These are phyloP conservation scores for Amiota communis DNA, from an alignment of 2,888 invertebrate genomes.

Conservation along the genomic window DNA sequence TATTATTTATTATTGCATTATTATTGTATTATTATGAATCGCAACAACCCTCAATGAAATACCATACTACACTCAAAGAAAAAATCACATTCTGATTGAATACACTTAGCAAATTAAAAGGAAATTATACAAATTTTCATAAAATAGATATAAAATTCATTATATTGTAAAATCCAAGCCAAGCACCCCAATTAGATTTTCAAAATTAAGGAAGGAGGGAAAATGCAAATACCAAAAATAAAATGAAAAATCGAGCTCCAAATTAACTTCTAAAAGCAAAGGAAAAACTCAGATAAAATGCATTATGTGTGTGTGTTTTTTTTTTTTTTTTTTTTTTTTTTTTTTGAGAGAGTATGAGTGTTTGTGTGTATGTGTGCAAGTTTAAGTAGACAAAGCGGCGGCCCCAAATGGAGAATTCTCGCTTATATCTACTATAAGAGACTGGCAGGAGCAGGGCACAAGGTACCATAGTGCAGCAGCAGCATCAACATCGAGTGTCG, in stretches of 20 bases:
- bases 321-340: no score
- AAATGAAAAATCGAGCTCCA: slow-evolving; percentile 21
- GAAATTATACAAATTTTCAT: neutral
- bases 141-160: slow-evolving; percentile 12
- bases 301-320: slow-evolving; percentile 6
- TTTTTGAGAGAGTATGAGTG: neutral
- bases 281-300: neutral
- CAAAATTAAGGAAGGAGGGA: no score
- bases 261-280: slow-evolving; percentile 19
- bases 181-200: slow-evolving; percentile 61
- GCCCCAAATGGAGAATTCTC: neutral
- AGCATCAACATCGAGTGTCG: slow-evolving; percentile 37
- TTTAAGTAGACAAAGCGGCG: slow-evolving; percentile 6
- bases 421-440: neutral
- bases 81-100: slow-evolving; percentile 4
- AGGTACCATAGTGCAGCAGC: neutral
- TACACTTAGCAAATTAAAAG: neutral
- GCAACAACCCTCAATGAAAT: neutral
- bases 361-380: slow-evolving; percentile 17
- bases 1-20: slow-evolving; percentile 57
- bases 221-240: neutral
- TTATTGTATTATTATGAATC: slow-evolving; percentile 16
- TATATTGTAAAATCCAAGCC: slow-evolving; percentile 45
- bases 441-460: neutral
- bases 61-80: slow-evolving; percentile 19